A percentile compares a stretch with the other conserved stretches of the same genome.
phyloP scores from a whole-genome alignment of 1,140 invertebrate genomes.

The Drosophila guanche region DNA sequence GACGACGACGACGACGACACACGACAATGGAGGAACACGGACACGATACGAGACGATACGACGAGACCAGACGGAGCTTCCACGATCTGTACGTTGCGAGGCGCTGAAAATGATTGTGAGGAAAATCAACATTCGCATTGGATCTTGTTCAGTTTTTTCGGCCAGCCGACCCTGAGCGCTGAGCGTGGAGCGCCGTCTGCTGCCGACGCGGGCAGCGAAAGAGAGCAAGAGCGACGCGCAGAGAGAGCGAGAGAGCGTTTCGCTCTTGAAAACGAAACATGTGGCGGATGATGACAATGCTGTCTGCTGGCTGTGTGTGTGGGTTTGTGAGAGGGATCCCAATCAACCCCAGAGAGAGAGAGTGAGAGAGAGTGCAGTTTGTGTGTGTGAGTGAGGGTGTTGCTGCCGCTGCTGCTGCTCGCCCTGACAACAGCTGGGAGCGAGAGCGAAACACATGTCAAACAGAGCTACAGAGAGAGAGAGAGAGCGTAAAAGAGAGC shows the following conservation, averaged over 20 bases:
- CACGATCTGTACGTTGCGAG: constrained; percentile 76
- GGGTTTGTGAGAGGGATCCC: neutral
- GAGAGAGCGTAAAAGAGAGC: neutral
- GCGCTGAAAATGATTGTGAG: constrained; percentile 79
- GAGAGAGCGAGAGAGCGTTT: neutral
- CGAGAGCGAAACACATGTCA: constrained; percentile 71
- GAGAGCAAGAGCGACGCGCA: constrained; percentile 2
- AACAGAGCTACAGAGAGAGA: constrained; percentile 6
- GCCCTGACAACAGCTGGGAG: constrained; percentile 28
- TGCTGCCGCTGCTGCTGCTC: too few relatives aligned
- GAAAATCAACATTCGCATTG: constrained; percentile 80
- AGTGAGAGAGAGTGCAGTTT: neutral
- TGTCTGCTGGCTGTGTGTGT: neutral
- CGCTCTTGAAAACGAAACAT: constrained; percentile 10
- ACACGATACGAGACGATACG: constrained; percentile 25
- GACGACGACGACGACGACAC: neutral
- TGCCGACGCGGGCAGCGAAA: constrained; percentile 17
- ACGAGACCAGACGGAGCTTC: constrained; percentile 38
- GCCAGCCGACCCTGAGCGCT: constrained; percentile 63
- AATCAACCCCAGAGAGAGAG: too few relatives aligned
- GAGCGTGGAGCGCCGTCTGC: constrained; percentile 3
- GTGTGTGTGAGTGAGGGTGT: constrained; percentile 12
- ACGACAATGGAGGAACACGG: constrained; percentile 22
- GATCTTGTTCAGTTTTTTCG: constrained; percentile 82
- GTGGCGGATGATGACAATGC: too few relatives aligned